A percentile compares a stretch with the other conserved stretches of the same genome.
phyloP scores from a whole-genome alignment of 2,113 vertebrate genomes.

The Furnarius figulus region DNA sequence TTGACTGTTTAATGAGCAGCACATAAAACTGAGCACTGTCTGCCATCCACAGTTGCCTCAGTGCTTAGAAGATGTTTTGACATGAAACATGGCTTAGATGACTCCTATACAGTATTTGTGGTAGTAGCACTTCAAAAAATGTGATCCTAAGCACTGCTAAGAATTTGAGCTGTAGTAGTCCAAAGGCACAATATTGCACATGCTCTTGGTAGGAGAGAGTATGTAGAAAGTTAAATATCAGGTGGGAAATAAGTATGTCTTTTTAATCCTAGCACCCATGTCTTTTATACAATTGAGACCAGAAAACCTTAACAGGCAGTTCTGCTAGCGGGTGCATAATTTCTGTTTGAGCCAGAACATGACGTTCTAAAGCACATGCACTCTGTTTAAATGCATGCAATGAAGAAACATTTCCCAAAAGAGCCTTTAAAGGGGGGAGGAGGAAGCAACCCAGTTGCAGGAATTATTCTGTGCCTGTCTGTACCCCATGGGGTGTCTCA shows the following conservation, averaged over 20 bases:
- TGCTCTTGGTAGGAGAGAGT: background rate
- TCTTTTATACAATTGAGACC: fast-evolving
- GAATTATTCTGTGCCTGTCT: background rate
- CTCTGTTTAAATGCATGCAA: background rate
- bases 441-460: fast-evolving
- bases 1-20: background rate
- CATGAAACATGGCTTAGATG: background rate
- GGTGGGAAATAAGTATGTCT: background rate
- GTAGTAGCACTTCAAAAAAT: background rate
- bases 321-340: fast-evolving
- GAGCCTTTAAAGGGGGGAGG: background rate
- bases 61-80: background rate
- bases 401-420: background rate
- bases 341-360: background rate
- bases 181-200: background rate
- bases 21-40: background rate
- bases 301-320: background rate
- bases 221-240: background rate
- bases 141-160: background rate
- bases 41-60: background rate
- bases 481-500: background rate
- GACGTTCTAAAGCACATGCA: background rate
- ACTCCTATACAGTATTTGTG: fast-evolving
- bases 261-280: background rate
- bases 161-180: background rate